Base-by-base conservation (phyloP, 1,140 invertebrate genomes). In the Copidosoma floridanum region DNA sequence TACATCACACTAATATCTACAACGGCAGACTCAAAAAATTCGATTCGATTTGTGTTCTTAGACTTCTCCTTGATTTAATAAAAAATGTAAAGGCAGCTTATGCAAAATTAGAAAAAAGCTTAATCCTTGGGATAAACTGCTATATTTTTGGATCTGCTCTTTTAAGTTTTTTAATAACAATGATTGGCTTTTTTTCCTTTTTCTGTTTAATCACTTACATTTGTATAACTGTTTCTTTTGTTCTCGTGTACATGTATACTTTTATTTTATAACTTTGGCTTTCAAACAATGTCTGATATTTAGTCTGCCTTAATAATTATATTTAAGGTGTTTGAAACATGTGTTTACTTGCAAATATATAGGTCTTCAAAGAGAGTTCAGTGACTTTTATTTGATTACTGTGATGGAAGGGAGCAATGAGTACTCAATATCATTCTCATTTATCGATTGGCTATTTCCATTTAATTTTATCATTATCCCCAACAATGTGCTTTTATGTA, bases 181-280 rank as follows among this genome's bases (percentile, higher is more conserved):
- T 44, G 32, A 29, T 29, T 8, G 3, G n/a, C 47, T 32, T 50
- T 7, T 26, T 26, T 58, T 50, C 32, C 1, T 32, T 14, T 58
- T 23, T 32, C 16, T 12, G 29, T 41, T 46, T 43, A 0, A 59
- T 53, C 26, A n/a, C n/a, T n/a, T n/a, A n/a, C n/a, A n/a, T n/a
- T n/a, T n/a, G n/a, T n/a, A n/a, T n/a, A n/a, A n/a, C n/a, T n/a
- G n/a, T n/a, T n/a, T n/a, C n/a, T n/a, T n/a, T n/a, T 64, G 41
- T 57, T 29, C 18, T 14, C 50, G 8, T 40, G 21, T 20, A 40
- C 57, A 58, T 57, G 59, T 62, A 60, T n/a, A n/a, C n/a, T n/a
- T n/a, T 65, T 65, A 60, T 71, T 72, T 71, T 68, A 70, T 72
- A 68, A 71, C 60, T 64, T 57, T 62, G 64, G 59, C 47, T 44